These are phyloP conservation scores for Petrocephalus zakoni DNA, from an alignment of 2,113 vertebrate genomes.

Conservation along the genomic window DNA sequence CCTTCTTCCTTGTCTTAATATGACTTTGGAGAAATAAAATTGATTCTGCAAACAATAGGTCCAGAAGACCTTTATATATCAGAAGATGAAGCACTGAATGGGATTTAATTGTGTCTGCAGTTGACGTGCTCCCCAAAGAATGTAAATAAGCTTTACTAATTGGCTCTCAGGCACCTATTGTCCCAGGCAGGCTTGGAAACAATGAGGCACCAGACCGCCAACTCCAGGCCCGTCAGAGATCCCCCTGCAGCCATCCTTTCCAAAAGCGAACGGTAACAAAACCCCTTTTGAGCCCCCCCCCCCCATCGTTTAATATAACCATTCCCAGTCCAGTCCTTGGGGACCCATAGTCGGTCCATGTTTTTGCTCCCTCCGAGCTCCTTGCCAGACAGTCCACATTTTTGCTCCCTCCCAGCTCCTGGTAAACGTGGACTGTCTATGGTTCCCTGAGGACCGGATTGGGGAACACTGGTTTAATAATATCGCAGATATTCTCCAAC, in stretches of 20 bases:
- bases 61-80: slow-evolving; percentile 6
- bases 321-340: not conserved
- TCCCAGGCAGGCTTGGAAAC: not conserved
- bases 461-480: not conserved
- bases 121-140: not conserved
- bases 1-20: not conserved
- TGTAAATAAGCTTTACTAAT: slow-evolving; percentile 15
- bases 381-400: not conserved
- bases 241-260: not conserved
- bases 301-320: not conserved
- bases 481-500: not conserved
- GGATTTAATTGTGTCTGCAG: slow-evolving; percentile 12
- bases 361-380: not conserved
- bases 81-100: not conserved
- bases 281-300: not conserved
- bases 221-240: not conserved
- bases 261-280: not conserved
- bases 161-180: slow-evolving; percentile 4
- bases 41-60: slow-evolving; percentile 13
- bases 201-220: not conserved
- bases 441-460: not conserved
- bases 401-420: not conserved
- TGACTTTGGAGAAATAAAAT: slow-evolving; percentile 5
- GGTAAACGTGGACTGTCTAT: not conserved
- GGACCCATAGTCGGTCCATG: not conserved